These are phyloP conservation scores for Periophthalmodon schlosseri DNA, from an alignment of 2,113 vertebrate genomes.

Conservation along the genomic window DNA sequence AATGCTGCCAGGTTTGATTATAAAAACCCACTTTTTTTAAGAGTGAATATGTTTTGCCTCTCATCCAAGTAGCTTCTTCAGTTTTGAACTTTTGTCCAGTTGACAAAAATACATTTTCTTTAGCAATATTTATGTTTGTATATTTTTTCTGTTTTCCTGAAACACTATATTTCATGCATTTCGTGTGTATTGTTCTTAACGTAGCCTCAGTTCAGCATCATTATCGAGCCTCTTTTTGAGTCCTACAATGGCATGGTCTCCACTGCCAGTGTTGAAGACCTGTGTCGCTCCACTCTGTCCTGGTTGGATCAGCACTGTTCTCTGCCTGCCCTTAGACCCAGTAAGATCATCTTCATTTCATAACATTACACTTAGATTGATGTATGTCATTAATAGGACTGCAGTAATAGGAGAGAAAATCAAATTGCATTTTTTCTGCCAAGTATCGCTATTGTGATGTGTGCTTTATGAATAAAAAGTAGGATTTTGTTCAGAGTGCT, in stretches of 20 bases:
- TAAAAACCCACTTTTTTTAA: no score
- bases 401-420: no score
- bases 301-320: slow-evolving; percentile 97
- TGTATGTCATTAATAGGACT: neutral
- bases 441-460: no score
- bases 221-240: slow-evolving; percentile 94
- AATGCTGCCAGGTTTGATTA: no score
- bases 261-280: slow-evolving; percentile 87
- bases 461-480: no score
- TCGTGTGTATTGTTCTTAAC: slow-evolving; percentile 75
- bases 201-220: slow-evolving; percentile 87
- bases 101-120: no score
- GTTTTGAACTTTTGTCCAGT: no score
- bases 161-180: neutral
- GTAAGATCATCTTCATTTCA: slow-evolving; percentile 74
- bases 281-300: slow-evolving; percentile 86
- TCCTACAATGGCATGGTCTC: slow-evolving; percentile 97
- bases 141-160: neutral
- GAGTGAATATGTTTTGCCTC: no score
- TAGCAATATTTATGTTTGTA: no score
- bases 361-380: neutral
- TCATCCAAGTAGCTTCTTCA: no score
- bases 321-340: slow-evolving; percentile 87
- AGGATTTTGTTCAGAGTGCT: no score
- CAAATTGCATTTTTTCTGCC: no score